Base-by-base conservation (phyloP, 2,113 vertebrate genomes). In the Brachirus orientalis region DNA sequence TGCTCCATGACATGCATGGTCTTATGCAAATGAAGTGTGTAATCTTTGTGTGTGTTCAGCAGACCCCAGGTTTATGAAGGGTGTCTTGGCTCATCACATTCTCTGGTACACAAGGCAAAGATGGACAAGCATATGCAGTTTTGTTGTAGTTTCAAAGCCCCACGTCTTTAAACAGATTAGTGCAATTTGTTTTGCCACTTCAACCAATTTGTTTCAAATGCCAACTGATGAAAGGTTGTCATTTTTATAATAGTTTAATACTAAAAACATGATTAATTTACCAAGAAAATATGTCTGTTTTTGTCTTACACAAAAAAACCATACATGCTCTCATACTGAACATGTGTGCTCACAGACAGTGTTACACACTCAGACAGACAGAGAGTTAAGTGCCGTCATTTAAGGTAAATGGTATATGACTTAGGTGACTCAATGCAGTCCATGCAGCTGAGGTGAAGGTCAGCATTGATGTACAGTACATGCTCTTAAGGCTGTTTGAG, bases 71-170 rank as follows among this genome's bases (percentile, higher is more conserved):
- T 53, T 75, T 53, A 41, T 58, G 14, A 59, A 55, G 36, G 53
- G 28, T 62, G 63, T 61, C n/a, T 38, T 77, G 28, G 43, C 28
- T 64, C 43, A 57, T 65, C 46, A 19, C n/a, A 43, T 48, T 45
- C n/a, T 12, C 53, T 17, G 8, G 18, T 64, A 61, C 28, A 53
- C 36, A 58, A 50, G 17, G 12, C 47, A 60, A 53, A 8, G 48
- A 28, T 64, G 13, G 8, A 18, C 22, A 18, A 51, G 38, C 28
- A 60, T 51, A 45, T 67, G 57, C 48, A 67, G 60, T 68, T 54
- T 64, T 65, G 62, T 28, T 72, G 53, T 10, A 8, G 45, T 45
- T 40, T 77, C 43, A 56, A 57, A 72, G 58, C 33, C 20, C 52
- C 22, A 18, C n/a, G 14, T 54, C 45, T 40, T 10, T 33, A 71